phyloP scores from a whole-genome alignment of 30 jellyfish, hydroid and myxozoan species.

The Turritopsis dohrnii region DNA sequence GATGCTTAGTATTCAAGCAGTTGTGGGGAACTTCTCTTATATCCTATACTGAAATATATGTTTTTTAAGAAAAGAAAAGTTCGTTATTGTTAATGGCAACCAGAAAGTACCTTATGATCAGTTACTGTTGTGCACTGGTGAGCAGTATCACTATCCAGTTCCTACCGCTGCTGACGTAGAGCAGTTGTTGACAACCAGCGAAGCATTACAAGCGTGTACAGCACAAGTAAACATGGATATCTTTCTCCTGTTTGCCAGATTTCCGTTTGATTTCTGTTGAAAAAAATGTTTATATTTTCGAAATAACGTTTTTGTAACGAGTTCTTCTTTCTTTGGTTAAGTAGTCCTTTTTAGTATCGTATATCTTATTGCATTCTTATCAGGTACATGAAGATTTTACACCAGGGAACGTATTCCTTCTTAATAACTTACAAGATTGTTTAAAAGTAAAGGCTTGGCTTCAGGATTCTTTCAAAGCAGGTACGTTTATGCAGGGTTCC shows the following conservation, averaged over 20 bases:
- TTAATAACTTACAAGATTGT: constrained; percentile 36
- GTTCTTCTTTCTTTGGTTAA: too few species aligned
- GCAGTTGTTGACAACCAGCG: constrained; percentile 61
- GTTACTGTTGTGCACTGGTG: constrained; percentile 95
- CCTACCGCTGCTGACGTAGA: constrained; percentile 81
- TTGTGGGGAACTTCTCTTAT: background rate
- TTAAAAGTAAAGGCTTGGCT: constrained; percentile 45
- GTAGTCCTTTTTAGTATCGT: too few species aligned
- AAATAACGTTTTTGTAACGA: too few species aligned
- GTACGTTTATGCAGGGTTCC: background rate
- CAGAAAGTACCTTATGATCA: constrained; percentile 73
- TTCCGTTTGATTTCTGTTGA: too few species aligned
- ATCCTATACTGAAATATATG: too few species aligned
- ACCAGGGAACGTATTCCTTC: constrained; percentile 48
- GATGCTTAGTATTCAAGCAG: background rate
- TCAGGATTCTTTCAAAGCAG: constrained; percentile 15
- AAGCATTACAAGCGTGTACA: constrained; percentile 42
- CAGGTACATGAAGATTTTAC: constrained; percentile 42
- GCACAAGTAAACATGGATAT: constrained; percentile 54
- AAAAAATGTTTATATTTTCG: too few species aligned
- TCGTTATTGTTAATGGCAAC: constrained; percentile 39
- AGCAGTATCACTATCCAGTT: constrained; percentile 68
- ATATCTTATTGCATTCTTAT: too few species aligned
- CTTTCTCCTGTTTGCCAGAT: too few species aligned
- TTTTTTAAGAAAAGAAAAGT: constrained; percentile 55